phyloP scores from a whole-genome alignment of 2,797 vertebrate genomes.

The Australoheros facetus region DNA sequence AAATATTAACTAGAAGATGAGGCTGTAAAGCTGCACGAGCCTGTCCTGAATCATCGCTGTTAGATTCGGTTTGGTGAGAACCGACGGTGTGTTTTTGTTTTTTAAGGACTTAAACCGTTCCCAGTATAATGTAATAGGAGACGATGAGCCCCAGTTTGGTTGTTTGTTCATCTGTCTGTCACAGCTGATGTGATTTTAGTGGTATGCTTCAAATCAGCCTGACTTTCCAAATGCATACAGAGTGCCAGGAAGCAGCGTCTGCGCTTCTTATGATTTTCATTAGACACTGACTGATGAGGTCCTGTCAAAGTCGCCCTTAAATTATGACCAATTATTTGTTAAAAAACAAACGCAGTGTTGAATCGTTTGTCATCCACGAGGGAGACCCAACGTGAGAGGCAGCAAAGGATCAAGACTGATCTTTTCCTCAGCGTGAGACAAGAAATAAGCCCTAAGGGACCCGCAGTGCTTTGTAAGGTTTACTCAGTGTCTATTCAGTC shows the following conservation, averaged over 20 bases:
- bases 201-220: neutral
- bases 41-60: neutral
- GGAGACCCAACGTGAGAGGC: neutral
- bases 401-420: neutral
- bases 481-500: no score
- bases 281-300: neutral
- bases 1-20: neutral
- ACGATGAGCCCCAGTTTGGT: neutral
- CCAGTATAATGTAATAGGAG: neutral
- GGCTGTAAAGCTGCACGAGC: neutral
- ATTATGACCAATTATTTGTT: neutral
- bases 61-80: neutral
- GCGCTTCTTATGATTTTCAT: neutral
- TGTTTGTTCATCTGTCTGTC: conserved; percentile 1
- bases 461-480: neutral
- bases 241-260: neutral
- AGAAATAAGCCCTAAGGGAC: neutral
- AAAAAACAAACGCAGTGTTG: neutral
- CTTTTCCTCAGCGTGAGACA: neutral
- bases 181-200: neutral
- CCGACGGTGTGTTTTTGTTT: no score
- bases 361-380: neutral
- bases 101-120: no score
- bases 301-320: neutral
- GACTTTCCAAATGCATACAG: neutral